These are phyloP conservation scores for Agrilus cyanescens DNA, from an alignment of 2,888 invertebrate genomes.

Conservation along the genomic window DNA sequence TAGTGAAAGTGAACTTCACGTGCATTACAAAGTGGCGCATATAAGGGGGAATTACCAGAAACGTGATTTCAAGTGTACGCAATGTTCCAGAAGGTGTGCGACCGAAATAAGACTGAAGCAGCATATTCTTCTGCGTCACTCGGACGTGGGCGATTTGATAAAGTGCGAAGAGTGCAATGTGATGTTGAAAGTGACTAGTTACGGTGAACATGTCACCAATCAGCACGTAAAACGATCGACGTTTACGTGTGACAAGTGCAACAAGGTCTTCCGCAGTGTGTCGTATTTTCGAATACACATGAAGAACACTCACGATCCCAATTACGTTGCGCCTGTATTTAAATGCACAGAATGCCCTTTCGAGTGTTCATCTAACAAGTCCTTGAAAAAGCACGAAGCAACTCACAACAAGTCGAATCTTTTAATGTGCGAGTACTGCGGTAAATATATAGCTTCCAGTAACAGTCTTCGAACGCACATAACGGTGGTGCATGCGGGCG, in stretches of 20 bases:
- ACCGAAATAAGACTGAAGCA: slow-evolving; percentile 8
- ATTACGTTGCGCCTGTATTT: slow-evolving; percentile 3
- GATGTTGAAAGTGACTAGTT: too few relatives aligned
- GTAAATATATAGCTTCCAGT: slow-evolving; percentile 13
- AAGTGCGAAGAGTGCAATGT: too few relatives aligned
- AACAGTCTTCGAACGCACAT: slow-evolving; percentile 3
- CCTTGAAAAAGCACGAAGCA: not conserved
- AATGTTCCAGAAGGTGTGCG: slow-evolving; percentile 13
- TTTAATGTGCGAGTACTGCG: slow-evolving; percentile 15
- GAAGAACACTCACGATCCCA: slow-evolving; percentile 1
- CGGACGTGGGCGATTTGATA: too few relatives aligned
- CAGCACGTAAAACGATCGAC: not conserved
- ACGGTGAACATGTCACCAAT: not conserved
- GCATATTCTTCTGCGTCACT: slow-evolving; percentile 12
- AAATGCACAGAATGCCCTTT: slow-evolving; percentile 1
- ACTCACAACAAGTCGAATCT: not conserved
- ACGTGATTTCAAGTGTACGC: slow-evolving; percentile 14
- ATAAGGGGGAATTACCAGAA: not conserved
- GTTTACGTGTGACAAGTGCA: slow-evolving; percentile 6
- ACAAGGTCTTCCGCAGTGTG: slow-evolving; percentile 1
- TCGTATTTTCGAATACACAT: not conserved
- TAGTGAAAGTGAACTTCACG: too few relatives aligned
- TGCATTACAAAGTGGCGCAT: slow-evolving; percentile 9
- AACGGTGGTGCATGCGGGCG: slow-evolving; percentile 11
- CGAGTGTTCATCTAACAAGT: not conserved